Conservation (phyloP, 2,888 invertebrate species). For the Plebejus melissa region DNA sequence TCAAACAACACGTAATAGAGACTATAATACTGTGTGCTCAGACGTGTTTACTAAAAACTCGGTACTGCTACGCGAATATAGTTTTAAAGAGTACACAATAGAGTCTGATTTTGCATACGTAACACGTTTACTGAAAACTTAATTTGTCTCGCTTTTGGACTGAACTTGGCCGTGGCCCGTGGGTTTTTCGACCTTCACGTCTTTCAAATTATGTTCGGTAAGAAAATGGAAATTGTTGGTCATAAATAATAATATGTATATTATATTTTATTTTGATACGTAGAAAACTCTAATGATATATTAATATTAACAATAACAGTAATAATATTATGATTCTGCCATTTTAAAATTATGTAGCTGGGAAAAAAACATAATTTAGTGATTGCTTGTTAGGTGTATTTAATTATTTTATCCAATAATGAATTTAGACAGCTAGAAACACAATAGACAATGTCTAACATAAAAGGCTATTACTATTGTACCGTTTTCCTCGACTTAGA, state of each 20-base stretch:
- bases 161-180: constrained; percentile 9
- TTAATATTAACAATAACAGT: no score
- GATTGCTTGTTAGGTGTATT: no score
- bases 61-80: neutral
- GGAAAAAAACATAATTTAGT: no score
- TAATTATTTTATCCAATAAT: no score
- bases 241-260: neutral
- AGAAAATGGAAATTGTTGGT: constrained; percentile 1
- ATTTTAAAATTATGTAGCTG: no score
- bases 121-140: constrained; percentile 18
- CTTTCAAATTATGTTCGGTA: neutral
- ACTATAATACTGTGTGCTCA: neutral
- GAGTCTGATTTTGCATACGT: neutral
- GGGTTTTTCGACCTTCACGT: constrained; percentile 17
- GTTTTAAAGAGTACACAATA: neutral
- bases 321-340: no score
- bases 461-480: no score
- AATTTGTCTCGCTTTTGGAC: constrained; percentile 22
- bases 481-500: no score
- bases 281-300: neutral
- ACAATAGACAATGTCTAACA: no score
- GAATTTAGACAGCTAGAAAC: no score
- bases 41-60: neutral
- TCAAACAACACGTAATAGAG: neutral
- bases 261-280: neutral